Percentiles rank a stretch among this genome's conserved stretches.
phyloP scores from a whole-genome alignment of 2,113 vertebrate genomes.

The Ictalurus punctatus region DNA sequence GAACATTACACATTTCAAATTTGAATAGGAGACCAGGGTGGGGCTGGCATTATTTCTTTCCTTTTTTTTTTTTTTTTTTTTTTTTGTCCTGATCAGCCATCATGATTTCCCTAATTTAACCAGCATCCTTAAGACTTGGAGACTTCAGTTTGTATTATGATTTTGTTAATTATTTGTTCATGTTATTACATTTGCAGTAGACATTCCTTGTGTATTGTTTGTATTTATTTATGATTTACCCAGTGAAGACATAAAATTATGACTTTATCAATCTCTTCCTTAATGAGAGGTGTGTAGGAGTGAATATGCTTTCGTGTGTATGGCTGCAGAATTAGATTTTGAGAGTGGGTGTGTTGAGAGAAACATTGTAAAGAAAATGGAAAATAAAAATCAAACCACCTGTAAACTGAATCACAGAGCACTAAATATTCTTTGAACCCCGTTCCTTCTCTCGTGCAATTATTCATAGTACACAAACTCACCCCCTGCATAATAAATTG shows the following conservation, averaged over 20 bases:
- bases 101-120: constrained; percentile 75
- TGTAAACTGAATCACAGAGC: constrained; percentile 82
- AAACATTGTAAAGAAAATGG: constrained; percentile 59
- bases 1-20: constrained; percentile 64
- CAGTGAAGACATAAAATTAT: constrained; percentile 68
- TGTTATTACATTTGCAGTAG: constrained; percentile 92
- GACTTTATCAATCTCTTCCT: constrained; percentile 72
- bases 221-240: constrained; percentile 99
- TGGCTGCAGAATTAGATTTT: constrained; percentile 81
- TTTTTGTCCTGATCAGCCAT: constrained; percentile 62
- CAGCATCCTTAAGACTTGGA: constrained; percentile 73
- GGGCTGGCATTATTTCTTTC: constrained; percentile 56
- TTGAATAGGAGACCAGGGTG: constrained; percentile 44
- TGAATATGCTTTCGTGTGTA: constrained; percentile 78
- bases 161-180: constrained; percentile 56
- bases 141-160: constrained; percentile 76
- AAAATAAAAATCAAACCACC: constrained; percentile 56
- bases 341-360: constrained; percentile 81
- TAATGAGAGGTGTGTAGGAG: constrained; percentile 82
- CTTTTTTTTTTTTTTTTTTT: constrained; percentile 27
- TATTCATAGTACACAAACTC: constrained; percentile 72
- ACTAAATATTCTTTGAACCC: constrained; percentile 79
- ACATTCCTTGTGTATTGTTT: constrained; percentile 93
- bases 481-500: constrained; percentile 63
- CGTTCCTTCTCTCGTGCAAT: constrained; percentile 67